Evolutionary conservation across 2,113 vertebrate genomes (phyloP).

Genomic region (Pleuronectes platessa): DNA sequence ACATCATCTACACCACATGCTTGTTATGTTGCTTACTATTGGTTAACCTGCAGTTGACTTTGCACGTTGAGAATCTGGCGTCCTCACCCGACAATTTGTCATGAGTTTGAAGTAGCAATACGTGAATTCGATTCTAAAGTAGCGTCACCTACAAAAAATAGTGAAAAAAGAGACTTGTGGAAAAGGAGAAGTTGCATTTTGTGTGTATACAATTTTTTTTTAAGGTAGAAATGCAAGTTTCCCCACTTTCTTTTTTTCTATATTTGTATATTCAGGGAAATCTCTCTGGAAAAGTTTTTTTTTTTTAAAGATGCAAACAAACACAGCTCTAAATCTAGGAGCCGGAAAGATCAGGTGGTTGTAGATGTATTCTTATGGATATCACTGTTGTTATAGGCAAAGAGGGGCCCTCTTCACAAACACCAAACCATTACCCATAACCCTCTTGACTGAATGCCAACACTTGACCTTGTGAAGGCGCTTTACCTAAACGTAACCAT

Average conservation of each 20-base stretch:
- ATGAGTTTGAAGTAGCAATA: slow-evolving; percentile 79
- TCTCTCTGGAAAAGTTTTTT: slow-evolving; percentile 55
- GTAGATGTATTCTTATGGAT: slow-evolving; percentile 43
- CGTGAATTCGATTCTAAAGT: slow-evolving; percentile 86
- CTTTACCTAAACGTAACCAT: background rate
- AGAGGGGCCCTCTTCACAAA: background rate
- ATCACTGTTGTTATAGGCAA: slow-evolving; percentile 23
- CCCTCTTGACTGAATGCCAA: background rate
- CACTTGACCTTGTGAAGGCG: background rate
- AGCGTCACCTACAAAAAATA: slow-evolving; percentile 46
- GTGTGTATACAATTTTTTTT: slow-evolving; percentile 65
- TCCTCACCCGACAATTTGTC: slow-evolving; percentile 68
- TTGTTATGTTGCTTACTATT: slow-evolving; percentile 91
- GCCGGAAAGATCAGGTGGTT: slow-evolving; percentile 30
- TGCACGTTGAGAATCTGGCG: slow-evolving; percentile 82
- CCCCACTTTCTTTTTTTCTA: slow-evolving; percentile 82
- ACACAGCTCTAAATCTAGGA: slow-evolving; percentile 44
- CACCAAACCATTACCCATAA: no score
- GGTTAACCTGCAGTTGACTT: slow-evolving; percentile 87
- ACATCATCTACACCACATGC: slow-evolving; percentile 80
- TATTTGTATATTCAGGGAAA: slow-evolving; percentile 88
- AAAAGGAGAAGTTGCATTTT: slow-evolving; percentile 61
- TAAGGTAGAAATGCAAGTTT: slow-evolving; percentile 70
- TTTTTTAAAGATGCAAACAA: slow-evolving; percentile 44
- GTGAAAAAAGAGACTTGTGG: slow-evolving; percentile 32